Evolutionary conservation across 2,888 invertebrate species (phyloP), one percentile per base, ranked within the genome.

Genomic region (Odontomyia ornata): DNA sequence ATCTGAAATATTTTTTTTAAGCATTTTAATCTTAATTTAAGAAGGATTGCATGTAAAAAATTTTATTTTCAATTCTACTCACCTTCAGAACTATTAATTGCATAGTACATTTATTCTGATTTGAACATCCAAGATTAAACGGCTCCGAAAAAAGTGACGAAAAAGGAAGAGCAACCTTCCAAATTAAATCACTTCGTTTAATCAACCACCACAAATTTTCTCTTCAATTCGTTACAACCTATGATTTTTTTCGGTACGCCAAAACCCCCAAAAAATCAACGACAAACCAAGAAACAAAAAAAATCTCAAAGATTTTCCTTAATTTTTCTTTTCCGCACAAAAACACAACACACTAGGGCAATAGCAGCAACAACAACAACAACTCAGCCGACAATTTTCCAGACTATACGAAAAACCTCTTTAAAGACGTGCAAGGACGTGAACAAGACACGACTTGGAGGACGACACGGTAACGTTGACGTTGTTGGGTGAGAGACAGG

Each of bases 1-100:
- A n/a, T n/a, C n/a, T n/a, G n/a, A n/a, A n/a, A n/a, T n/a, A n/a
- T n/a, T n/a, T n/a, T n/a, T n/a, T n/a, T n/a, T n/a, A n/a, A n/a
- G n/a, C n/a, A n/a, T n/a, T n/a, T n/a, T n/a, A n/a, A n/a, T n/a
- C n/a, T n/a, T n/a, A n/a, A n/a, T n/a, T n/a, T n/a, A n/a, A n/a
- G n/a, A n/a, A n/a, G n/a, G n/a, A n/a, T n/a, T n/a, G n/a, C n/a
- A n/a, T n/a, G n/a, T n/a, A n/a, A n/a, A n/a, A n/a, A n/a, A n/a
- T n/a, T n/a, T n/a, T n/a, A n/a, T n/a, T n/a, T n/a, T n/a, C n/a
- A n/a, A n/a, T 36, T 9, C 65, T 43, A 80, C 84, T 84, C 82
- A 86, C 86, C 86, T 86, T 84, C 85, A 81, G 86, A 84, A 82
- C 84, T 83, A 82, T 85, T 85, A 85, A 85, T 86, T 85, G 85